Evolutionary conservation across 1,140 invertebrate genomes (phyloP), one percentile per base, ranked within the genome.

Genomic region (Thaumatotibia leucotreta): DNA sequence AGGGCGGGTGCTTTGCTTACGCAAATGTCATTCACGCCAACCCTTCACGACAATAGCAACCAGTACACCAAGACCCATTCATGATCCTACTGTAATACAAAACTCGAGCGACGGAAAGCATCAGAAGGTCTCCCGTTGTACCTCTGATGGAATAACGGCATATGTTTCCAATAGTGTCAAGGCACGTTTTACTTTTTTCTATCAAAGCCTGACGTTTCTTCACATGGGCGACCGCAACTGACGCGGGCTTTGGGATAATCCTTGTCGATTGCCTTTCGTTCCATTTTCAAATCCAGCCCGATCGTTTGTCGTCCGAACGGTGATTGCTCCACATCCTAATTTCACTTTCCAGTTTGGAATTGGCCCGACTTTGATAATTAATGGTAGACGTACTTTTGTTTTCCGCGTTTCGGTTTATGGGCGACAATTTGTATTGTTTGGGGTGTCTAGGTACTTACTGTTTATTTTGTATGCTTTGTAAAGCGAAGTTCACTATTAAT

Each of bases 21-120:
- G 73, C 76, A 80, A 84, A 83, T 82, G 79, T 78, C 78, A 77
- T 82, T 77, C 79, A 70, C 75, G 73, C 76, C 76, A 79, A 74
- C 79, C 78, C 74, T 79, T 77, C 67, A 69, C 72, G 73, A 68
- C 62, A 71, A 39, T 27, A 66, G 39, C 65, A 61, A 65, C 75
- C 76, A 76, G 27, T 9, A 14, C 8, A 62, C 17, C 14, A 45
- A 63, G 69, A 76, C 27, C 80, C 69, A 50, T 69, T 76, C 65
- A 17, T 61, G 69, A 72, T 64, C 68, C 54, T 61, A 31, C 35
- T 0, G 8, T 20, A 8, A 29, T 17, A 50, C 11, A 29, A 62
- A 67, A 31, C n/a, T 20, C 22, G 70, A 31, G 49, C 14, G 65
- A 17, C 65, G 58, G 67, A 35, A 69, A 67, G 66, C 23, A 63